A percentile compares a stretch with the other conserved stretches of the same genome.
Conservation (phyloP, 2,113 vertebrate genomes). For the Myotis yumanensis region DNA sequence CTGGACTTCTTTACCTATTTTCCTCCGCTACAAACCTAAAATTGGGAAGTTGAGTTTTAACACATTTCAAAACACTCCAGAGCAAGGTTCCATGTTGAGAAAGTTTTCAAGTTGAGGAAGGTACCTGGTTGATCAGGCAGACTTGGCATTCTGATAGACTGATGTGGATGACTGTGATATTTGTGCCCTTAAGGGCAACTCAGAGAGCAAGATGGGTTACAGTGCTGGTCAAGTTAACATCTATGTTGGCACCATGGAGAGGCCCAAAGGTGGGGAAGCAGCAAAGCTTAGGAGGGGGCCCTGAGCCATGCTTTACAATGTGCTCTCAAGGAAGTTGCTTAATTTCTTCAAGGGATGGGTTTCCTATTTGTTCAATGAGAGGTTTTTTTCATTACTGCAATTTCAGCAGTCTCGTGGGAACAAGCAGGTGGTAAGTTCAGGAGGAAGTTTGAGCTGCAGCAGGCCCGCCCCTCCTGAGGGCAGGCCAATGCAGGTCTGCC, state of each 20-base stretch:
- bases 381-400: background rate
- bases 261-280: background rate
- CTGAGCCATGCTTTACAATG: fast-evolving
- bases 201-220: background rate
- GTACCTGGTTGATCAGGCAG: background rate
- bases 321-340: background rate
- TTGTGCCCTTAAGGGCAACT: background rate
- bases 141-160: background rate
- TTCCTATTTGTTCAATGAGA: background rate
- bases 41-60: background rate
- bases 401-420: background rate
- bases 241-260: background rate
- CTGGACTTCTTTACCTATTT: background rate
- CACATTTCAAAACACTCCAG: background rate
- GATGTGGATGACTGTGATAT: background rate
- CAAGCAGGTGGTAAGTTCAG: background rate
- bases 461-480: no score
- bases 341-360: background rate
- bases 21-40: background rate
- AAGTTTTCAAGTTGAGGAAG: background rate
- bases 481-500: fast-evolving
- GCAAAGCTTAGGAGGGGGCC: background rate
- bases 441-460: fast-evolving
- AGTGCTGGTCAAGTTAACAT: background rate
- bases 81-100: background rate